These are phyloP conservation scores for Percopsis transmontana DNA, from an alignment of 2,113 vertebrate species.

Conservation along the genomic window DNA sequence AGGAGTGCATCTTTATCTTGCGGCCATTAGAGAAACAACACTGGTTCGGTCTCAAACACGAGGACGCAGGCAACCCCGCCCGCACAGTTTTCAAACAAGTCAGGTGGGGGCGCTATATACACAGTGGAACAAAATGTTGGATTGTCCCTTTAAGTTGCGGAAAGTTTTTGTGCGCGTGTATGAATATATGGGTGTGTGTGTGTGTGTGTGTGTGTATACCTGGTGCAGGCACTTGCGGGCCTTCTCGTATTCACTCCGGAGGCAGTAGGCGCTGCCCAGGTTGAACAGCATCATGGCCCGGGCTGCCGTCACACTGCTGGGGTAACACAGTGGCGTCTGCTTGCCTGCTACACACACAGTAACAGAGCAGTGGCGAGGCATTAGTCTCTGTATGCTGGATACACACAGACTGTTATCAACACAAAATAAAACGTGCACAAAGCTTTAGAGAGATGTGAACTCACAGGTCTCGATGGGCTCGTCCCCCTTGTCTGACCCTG, in stretches of 20 bases:
- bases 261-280: conserved; percentile 94
- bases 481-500: conserved; percentile 95
- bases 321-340: conserved; percentile 92
- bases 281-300: conserved; percentile 98
- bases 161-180: too few relatives aligned
- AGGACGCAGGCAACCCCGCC: too few relatives aligned
- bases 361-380: background rate
- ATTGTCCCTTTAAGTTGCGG: too few relatives aligned
- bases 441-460: conserved; percentile 49
- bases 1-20: too few relatives aligned
- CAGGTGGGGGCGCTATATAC: too few relatives aligned
- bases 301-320: conserved; percentile 91
- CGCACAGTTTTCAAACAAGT: too few relatives aligned
- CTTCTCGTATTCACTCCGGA: conserved; percentile 97
- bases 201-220: conserved; percentile 70
- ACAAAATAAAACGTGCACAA: background rate
- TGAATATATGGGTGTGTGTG: background rate
- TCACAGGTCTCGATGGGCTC: conserved; percentile 93
- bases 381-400: background rate
- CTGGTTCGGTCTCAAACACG: too few relatives aligned
- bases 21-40: too few relatives aligned
- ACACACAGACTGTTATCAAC: background rate
- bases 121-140: too few relatives aligned
- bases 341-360: conserved; percentile 84
- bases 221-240: conserved; percentile 97